Evolutionary conservation across 2,888 invertebrate species (phyloP).

Genomic region (Micoletzkya japonica): DNA sequence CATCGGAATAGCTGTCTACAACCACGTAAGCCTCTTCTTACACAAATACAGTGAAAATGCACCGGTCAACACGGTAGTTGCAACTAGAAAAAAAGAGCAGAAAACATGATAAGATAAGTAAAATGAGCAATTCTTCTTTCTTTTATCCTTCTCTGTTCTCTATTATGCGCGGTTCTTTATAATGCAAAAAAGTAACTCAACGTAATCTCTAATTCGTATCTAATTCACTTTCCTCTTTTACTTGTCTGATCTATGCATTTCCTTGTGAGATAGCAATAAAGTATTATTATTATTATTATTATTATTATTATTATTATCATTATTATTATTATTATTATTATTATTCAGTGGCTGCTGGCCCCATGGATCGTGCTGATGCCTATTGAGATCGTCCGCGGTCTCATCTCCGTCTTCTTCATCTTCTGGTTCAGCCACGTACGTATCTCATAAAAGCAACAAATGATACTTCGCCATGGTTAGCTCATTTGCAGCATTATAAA

Average conservation of each 20-base stretch:
- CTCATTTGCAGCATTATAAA: too few species aligned
- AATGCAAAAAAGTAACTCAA: not conserved
- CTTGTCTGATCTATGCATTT: too few species aligned
- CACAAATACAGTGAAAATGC: too few species aligned
- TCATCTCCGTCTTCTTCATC: slow-evolving; percentile 61
- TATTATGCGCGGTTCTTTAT: too few species aligned
- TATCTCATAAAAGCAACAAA: too few species aligned
- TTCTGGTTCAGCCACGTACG: slow-evolving; percentile 59
- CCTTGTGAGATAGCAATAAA: too few species aligned
- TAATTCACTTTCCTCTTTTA: not conserved
- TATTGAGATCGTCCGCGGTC: slow-evolving; percentile 61
- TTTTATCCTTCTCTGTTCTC: not conserved
- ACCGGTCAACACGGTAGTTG: too few species aligned
- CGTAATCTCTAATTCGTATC: not conserved
- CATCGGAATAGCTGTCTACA: slow-evolving; percentile 52
- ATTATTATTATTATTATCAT: not conserved
- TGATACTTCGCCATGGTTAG: too few species aligned
- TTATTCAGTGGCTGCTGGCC: slow-evolving; percentile 48
- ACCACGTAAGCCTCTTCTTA: slow-evolving; percentile 39
- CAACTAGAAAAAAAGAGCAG: too few species aligned
- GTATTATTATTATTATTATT: too few species aligned
- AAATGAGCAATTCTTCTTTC: not conserved
- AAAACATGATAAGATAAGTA: too few species aligned
- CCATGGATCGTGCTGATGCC: slow-evolving; percentile 62
- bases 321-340: too few species aligned